Percentiles rank a stretch among this genome's conserved stretches.
Evolutionary conservation across 1,140 invertebrate species (phyloP).

Genomic region (Drosophila nebulosa): DNA sequence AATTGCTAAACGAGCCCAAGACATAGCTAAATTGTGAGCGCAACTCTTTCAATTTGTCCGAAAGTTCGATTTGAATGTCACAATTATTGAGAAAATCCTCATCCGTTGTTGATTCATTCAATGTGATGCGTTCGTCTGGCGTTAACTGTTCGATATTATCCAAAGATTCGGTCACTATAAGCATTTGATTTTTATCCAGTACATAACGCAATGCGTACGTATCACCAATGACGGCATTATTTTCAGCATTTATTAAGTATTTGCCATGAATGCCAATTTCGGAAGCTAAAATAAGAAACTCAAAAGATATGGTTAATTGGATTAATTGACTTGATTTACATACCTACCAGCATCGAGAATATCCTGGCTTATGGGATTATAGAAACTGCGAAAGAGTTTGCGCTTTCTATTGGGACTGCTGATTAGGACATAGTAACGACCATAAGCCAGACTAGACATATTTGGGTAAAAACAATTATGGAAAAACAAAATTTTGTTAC

Average conservation of each 20-base stretch:
- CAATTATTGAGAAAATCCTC: neutral
- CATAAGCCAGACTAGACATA: neutral
- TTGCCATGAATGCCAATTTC: conserved; percentile 23
- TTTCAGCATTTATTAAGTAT: conserved; percentile 22
- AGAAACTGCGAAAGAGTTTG: neutral
- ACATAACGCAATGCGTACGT: neutral
- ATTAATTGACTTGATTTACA: neutral
- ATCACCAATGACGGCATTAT: conserved; percentile 24
- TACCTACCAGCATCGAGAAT: neutral
- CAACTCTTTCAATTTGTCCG: neutral
- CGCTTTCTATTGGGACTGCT: neutral
- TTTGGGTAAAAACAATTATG: neutral
- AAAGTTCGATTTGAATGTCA: neutral
- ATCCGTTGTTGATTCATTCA: conserved; percentile 10
- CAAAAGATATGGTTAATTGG: neutral
- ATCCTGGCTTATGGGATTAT: neutral
- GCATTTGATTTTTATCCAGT: conserved; percentile 6
- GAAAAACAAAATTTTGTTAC: too few relatives aligned
- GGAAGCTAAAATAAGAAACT: neutral
- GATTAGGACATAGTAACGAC: neutral
- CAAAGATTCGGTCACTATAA: conserved; percentile 3
- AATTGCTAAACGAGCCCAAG: neutral
- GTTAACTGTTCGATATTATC: neutral
- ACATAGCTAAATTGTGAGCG: neutral
- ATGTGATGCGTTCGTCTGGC: neutral